Base-by-base conservation (phyloP, 1,140 invertebrate species). In the Agraylea sexmaculata region DNA sequence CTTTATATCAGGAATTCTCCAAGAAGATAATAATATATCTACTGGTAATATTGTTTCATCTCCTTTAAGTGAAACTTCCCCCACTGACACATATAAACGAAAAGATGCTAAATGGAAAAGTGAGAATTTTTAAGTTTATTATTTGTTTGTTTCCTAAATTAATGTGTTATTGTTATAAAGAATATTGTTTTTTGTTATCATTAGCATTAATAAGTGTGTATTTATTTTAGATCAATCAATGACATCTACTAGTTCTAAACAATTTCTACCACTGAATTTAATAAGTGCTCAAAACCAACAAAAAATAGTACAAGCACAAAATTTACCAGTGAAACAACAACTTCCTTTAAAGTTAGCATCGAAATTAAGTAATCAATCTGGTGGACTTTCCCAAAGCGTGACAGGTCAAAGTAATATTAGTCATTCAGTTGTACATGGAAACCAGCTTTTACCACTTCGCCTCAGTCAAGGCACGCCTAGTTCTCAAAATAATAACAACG, bases 271-370 rank as follows among this genome's bases (percentile, higher is more conserved):
- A 0, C 53, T 80, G 10, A 83, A 88, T 62, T 56, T 88, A 35
- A 74, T 86, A 19, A 87, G 83, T 59, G 76, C 84, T 23, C 83
- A 78, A 20, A 88, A 87, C 65, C 82, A 87, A 53, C 80, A 84
- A 44, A 87, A 87, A 55, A 73, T 77, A 1, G 69, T 69, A 22
- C 55, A 59, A 15, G 58, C 60, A 4, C 43, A 45, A 25, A 59
- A 62, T 46, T 53, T 74, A 33, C 68, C 71, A 34, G 74, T 87
- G 1, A 87, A 84, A 51, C 86, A 90, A 52, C 86, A 90, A 58
- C 58, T 91, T 37, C 86, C 86, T 4, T 63, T 90, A 33, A 90
- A 90, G 56, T 61, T 91, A 37, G 62, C 64, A n/a, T 64, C 60
- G 17, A 64, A 64, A 37, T 52, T 48, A 12, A 46, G 43, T 32